A percentile compares a stretch with the other conserved stretches of the same genome.
These are phyloP conservation scores for Stegostoma tigrinum DNA, from an alignment of 2,113 vertebrate genomes.

Conservation along the genomic window DNA sequence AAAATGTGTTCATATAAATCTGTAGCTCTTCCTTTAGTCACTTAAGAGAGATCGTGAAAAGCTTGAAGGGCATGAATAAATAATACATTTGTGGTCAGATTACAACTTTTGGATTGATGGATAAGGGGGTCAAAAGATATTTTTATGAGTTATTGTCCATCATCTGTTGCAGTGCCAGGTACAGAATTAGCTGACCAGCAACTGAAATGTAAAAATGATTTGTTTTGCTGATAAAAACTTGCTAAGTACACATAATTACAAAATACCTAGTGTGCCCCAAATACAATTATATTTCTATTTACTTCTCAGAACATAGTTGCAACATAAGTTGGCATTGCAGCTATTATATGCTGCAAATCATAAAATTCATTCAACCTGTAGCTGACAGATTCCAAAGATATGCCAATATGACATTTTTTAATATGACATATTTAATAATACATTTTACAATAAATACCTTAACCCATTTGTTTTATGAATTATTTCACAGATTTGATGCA, in stretches of 20 bases:
- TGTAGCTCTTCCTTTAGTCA: background rate
- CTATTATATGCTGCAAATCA: background rate
- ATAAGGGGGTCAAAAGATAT: background rate
- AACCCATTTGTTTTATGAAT: background rate
- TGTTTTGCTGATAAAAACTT: slow-evolving; percentile 23
- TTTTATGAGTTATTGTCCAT: background rate
- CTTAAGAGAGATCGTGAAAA: background rate
- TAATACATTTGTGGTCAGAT: slow-evolving; percentile 30
- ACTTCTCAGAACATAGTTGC: too few species aligned
- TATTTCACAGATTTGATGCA: background rate
- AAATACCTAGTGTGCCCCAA: background rate
- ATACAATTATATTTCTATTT: slow-evolving; percentile 18
- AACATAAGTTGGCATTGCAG: background rate
- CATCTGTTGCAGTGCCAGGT: too few species aligned
- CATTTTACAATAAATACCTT: background rate
- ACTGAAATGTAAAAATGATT: slow-evolving; percentile 3
- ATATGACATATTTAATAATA: background rate
- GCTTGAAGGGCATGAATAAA: background rate
- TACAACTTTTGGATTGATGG: background rate
- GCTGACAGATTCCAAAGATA: background rate
- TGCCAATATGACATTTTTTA: background rate
- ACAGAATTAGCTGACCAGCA: background rate
- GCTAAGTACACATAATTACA: slow-evolving; percentile 17
- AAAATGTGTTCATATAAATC: background rate
- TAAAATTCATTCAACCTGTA: background rate